Evolutionary conservation across 2,888 invertebrate species (phyloP).

Genomic region (Strigamia transsilvanica): DNA sequence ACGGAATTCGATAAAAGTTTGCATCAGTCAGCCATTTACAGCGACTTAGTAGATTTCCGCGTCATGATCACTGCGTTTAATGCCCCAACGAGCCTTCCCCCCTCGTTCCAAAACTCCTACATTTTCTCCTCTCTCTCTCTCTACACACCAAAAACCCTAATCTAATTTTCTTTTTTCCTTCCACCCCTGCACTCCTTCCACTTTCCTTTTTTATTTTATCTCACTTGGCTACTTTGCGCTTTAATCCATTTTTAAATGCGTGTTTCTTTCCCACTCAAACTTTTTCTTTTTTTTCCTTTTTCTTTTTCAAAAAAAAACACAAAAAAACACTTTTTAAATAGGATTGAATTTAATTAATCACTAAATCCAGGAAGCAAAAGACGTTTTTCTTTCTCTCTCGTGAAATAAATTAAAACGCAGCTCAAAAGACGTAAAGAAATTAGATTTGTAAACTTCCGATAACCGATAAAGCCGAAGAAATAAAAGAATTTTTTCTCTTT

Average conservation of each 20-base stretch:
- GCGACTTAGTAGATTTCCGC: slow-evolving; percentile 46
- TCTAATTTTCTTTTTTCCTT: slow-evolving; percentile 24
- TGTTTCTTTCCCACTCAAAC: not conserved
- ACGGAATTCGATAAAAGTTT: slow-evolving; percentile 49
- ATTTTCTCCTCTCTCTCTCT: not conserved
- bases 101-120: slow-evolving; percentile 39
- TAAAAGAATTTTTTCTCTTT: no score
- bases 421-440: not conserved
- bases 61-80: slow-evolving; percentile 49
- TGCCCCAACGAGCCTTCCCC: slow-evolving; percentile 36
- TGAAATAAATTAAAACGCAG: slow-evolving; percentile 15
- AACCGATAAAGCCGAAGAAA: slow-evolving; percentile 20
- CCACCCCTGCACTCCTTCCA: no score
- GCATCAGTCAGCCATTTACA: slow-evolving; percentile 49
- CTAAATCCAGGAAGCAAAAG: slow-evolving; percentile 20
- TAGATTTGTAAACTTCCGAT: slow-evolving; percentile 3
- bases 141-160: not conserved
- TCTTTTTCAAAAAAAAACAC: not conserved
- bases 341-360: slow-evolving; percentile 46
- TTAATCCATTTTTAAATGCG: slow-evolving; percentile 49
- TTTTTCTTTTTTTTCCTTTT: not conserved
- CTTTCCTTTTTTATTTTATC: slow-evolving; percentile 24
- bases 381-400: not conserved
- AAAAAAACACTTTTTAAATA: not conserved
- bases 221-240: slow-evolving; percentile 43